phyloP scores from a whole-genome alignment of 2,797 vertebrate genomes.

The Erethizon dorsatum region DNA sequence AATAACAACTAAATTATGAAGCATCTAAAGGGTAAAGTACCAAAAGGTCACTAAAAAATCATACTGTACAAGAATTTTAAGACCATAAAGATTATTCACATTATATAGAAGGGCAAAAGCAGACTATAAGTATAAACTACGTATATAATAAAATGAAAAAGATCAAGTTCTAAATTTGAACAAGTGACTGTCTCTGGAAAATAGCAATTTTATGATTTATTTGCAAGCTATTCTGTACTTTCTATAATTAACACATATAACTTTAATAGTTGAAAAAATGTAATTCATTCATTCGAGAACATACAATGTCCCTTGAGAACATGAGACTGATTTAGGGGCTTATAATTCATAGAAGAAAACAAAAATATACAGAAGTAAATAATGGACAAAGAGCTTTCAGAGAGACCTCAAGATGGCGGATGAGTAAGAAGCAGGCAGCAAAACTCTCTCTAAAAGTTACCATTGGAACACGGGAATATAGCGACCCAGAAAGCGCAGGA shows the following conservation, averaged over 20 bases:
- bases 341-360: not conserved
- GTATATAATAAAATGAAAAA: not conserved
- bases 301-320: not conserved
- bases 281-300: constrained; percentile 27
- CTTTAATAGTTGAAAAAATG: not conserved
- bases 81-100: not conserved
- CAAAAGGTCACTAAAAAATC: not conserved
- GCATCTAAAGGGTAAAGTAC: not conserved
- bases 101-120: constrained; percentile 10
- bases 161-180: not conserved
- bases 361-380: not conserved
- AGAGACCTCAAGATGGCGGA: no score
- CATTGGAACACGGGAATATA: no score
- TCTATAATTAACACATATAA: constrained; percentile 33
- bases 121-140: not conserved
- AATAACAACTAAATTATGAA: not conserved
- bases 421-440: no score
- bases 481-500: no score
- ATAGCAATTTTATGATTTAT: constrained; percentile 1
- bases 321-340: not conserved
- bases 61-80: not conserved
- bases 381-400: not conserved
- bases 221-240: constrained; percentile 1
- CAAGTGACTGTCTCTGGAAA: not conserved
- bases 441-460: no score